Conservation (phyloP, 2,113 vertebrate genomes). For the Thryonomys swinderianus region DNA sequence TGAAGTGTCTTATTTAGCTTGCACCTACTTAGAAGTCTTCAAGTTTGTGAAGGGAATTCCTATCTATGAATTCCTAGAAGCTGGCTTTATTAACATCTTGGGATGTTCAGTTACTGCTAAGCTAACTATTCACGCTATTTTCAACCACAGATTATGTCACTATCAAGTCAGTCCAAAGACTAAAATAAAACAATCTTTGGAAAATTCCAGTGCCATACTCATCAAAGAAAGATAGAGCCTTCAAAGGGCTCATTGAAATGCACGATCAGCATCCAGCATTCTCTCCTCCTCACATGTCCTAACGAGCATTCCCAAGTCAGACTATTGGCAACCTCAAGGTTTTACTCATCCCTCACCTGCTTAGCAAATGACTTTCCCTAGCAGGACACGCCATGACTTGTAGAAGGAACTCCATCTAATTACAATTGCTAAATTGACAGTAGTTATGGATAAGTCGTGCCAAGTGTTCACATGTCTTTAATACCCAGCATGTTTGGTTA, state of each 20-base stretch:
- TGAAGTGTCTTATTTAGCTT: background rate
- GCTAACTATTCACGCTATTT: slow-evolving; percentile 67
- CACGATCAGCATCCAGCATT: background rate
- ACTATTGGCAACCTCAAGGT: slow-evolving; percentile 17
- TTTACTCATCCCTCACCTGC: background rate
- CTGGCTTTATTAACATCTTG: slow-evolving; percentile 43
- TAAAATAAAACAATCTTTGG: slow-evolving; percentile 72
- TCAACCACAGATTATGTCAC: slow-evolving; percentile 47
- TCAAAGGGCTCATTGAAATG: background rate
- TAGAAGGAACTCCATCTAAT: slow-evolving; percentile 11
- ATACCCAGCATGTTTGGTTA: slow-evolving; percentile 47
- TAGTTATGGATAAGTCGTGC: background rate
- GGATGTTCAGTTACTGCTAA: slow-evolving; percentile 38
- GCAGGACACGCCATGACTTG: slow-evolving; percentile 14
- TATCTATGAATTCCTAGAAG: background rate
- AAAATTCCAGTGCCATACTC: slow-evolving; percentile 57
- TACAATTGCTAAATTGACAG: background rate
- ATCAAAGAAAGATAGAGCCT: slow-evolving; percentile 29
- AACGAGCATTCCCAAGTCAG: background rate
- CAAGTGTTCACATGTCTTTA: slow-evolving; percentile 44
- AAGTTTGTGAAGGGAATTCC: background rate
- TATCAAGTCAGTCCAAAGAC: slow-evolving; percentile 47
- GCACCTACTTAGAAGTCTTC: background rate
- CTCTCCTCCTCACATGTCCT: background rate
- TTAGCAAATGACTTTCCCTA: background rate